A percentile compares a stretch with the other conserved stretches of the same genome.
Evolutionary conservation across 2,113 vertebrate species (phyloP).

Genomic region (Chloropsis cyanopogon): DNA sequence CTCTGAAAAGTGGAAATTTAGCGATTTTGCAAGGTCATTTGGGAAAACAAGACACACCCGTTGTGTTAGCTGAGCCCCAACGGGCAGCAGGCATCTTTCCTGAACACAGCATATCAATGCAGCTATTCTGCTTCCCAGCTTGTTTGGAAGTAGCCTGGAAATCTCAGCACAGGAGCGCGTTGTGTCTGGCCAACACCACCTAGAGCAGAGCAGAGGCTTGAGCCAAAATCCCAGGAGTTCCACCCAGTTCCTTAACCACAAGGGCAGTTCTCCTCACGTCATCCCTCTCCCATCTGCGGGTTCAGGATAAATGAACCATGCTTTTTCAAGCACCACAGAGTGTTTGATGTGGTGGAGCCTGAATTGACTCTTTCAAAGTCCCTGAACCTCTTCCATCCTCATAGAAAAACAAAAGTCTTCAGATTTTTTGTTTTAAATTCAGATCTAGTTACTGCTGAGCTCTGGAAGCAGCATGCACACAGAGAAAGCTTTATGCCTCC

Average conservation of each 20-base stretch:
- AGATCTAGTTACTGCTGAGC: conserved; percentile 21
- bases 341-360: conserved; percentile 21
- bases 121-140: not conserved
- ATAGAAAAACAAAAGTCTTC: conserved; percentile 12
- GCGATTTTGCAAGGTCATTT: not conserved
- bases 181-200: not conserved
- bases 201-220: not conserved
- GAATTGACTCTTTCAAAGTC: conserved; percentile 36
- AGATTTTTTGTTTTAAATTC: conserved; percentile 51
- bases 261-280: not conserved
- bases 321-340: not conserved
- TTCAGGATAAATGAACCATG: not conserved
- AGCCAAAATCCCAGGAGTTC: not conserved
- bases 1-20: not conserved
- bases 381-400: not conserved
- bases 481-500: conserved; percentile 37
- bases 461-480: conserved; percentile 20
- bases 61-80: not conserved
- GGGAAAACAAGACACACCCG: not conserved
- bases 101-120: not conserved
- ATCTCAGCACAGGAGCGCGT: not conserved
- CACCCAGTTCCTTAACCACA: not conserved
- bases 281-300: not conserved
- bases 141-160: not conserved
- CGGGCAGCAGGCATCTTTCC: not conserved